A percentile compares a stretch with the other conserved stretches of the same genome.
phyloP scores from a whole-genome alignment of 2,797 vertebrate species.

The Choloepus didactylus region DNA sequence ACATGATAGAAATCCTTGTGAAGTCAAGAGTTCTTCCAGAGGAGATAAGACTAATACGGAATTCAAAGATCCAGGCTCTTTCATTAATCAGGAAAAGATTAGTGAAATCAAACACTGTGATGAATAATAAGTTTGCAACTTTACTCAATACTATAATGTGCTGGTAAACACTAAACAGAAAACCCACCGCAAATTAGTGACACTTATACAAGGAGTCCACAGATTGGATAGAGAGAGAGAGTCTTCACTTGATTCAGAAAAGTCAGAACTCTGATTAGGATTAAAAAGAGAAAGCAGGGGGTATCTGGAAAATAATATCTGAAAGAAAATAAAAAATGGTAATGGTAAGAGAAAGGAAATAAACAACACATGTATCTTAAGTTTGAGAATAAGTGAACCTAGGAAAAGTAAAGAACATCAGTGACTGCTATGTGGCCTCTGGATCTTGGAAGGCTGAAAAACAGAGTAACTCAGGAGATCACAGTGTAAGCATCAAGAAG shows the following conservation, averaged over 20 bases:
- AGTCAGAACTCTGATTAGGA: neutral
- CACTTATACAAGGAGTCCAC: neutral
- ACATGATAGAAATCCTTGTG: constrained; percentile 29
- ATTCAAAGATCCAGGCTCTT: constrained; percentile 57
- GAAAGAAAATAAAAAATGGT: neutral
- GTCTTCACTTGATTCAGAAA: constrained; percentile 3
- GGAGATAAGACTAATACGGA: constrained; percentile 41
- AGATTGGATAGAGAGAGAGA: neutral
- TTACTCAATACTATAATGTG: neutral
- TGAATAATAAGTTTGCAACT: constrained; percentile 45
- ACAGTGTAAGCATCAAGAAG: neutral
- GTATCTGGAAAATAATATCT: neutral
- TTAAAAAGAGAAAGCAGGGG: neutral
- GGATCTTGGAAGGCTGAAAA: neutral
- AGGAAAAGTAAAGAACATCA: neutral
- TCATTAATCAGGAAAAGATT: constrained; percentile 60
- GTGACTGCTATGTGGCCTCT: neutral
- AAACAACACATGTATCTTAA: neutral
- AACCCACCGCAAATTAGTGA: neutral
- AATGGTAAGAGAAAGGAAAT: constrained; percentile 3
- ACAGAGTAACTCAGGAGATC: neutral
- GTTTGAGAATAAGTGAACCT: neutral
- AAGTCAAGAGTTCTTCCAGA: constrained; percentile 58
- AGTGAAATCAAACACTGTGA: constrained; percentile 28
- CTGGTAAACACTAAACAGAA: constrained; percentile 27